Evolutionary conservation across 2,888 invertebrate species (phyloP).

Genomic region (Nasonia oneida): DNA sequence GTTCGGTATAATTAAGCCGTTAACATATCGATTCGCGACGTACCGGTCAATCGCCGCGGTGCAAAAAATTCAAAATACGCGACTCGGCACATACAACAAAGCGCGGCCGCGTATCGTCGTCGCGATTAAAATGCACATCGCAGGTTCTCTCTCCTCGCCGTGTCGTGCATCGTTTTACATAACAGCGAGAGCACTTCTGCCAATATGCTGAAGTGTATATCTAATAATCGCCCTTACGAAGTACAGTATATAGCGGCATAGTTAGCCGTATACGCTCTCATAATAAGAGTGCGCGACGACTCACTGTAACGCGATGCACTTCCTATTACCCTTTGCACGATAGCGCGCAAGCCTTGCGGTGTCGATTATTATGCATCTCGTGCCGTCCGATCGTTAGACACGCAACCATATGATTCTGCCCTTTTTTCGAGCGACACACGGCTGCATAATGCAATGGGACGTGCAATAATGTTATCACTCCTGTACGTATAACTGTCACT

Average conservation of each 20-base stretch:
- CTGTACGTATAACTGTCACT: too few species aligned
- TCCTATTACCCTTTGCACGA: slow-evolving; percentile 5
- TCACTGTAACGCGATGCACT: neutral
- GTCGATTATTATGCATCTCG: neutral
- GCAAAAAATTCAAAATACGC: too few species aligned
- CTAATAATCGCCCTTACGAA: neutral
- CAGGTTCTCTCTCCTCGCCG: neutral
- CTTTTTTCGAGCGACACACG: neutral
- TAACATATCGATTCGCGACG: too few species aligned
- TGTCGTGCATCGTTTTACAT: neutral
- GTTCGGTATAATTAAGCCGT: too few species aligned
- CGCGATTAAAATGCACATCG: neutral
- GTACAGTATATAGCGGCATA: neutral
- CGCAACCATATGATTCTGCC: too few species aligned
- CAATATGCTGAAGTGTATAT: neutral
- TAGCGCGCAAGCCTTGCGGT: neutral
- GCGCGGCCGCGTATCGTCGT: too few species aligned
- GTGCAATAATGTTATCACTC: neutral
- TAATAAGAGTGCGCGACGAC: neutral
- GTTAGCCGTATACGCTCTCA: neutral
- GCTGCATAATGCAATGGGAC: neutral
- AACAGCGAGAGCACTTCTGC: neutral
- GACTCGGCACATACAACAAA: too few species aligned
- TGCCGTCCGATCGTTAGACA: neutral
- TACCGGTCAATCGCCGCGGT: too few species aligned